These are phyloP conservation scores for Urocynchramus pylzowi DNA, from an alignment of 2,113 vertebrate species.

Conservation along the genomic window DNA sequence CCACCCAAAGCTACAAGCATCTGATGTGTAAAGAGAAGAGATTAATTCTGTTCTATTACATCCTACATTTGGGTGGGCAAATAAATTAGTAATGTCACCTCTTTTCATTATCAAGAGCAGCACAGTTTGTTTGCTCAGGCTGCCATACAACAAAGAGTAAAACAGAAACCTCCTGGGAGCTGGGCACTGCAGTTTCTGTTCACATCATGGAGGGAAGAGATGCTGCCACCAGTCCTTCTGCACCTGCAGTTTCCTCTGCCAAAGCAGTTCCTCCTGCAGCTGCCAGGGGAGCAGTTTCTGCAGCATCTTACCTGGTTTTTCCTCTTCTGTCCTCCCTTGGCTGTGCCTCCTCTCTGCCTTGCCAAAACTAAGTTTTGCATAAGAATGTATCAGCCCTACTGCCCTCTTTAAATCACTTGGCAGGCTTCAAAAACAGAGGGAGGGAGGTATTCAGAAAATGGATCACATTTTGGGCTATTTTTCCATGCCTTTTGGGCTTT, in stretches of 20 bases:
- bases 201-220: accelerated
- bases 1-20: not conserved
- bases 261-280: not conserved
- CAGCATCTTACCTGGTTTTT: not conserved
- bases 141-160: not conserved
- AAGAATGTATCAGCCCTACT: not conserved
- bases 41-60: conserved; percentile 31
- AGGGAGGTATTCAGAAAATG: not conserved
- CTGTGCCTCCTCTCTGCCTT: not conserved
- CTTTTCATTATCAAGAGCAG: conserved; percentile 17
- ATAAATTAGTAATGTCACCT: conserved; percentile 32
- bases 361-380: not conserved
- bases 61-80: not conserved
- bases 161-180: not conserved
- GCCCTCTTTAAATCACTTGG: not conserved
- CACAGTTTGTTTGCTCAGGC: conserved; percentile 27
- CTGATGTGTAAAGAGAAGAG: not conserved
- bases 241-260: not conserved
- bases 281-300: not conserved
- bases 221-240: not conserved
- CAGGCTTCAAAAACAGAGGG: not conserved
- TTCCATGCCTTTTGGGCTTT: not conserved
- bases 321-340: not conserved
- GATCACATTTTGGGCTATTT: not conserved
- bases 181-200: not conserved